Conservation (phyloP, 2,113 vertebrate genomes). For the Narcine bancroftii region DNA sequence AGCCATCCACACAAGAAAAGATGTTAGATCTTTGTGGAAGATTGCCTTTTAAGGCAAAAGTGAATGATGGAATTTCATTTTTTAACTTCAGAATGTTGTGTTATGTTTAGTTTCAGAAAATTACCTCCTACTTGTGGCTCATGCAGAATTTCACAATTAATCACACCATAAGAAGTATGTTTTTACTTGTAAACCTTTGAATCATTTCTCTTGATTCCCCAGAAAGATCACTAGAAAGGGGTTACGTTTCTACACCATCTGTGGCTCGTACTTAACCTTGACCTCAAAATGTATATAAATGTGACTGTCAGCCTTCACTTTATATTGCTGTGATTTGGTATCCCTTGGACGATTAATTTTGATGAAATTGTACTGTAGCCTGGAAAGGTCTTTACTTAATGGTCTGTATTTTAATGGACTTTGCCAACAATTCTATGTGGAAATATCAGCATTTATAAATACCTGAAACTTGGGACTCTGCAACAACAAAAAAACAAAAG, state of each 20-base stretch:
- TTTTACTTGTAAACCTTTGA: background rate
- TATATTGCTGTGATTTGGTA: background rate
- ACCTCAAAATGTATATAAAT: background rate
- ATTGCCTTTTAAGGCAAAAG: too few relatives aligned
- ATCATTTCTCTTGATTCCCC: constrained; percentile 8
- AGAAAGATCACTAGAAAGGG: background rate
- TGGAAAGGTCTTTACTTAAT: background rate
- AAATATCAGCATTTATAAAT: too few relatives aligned
- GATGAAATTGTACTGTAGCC: background rate
- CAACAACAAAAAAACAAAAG: too few relatives aligned
- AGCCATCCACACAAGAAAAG: too few relatives aligned
- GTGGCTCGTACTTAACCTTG: background rate
- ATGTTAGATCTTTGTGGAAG: too few relatives aligned
- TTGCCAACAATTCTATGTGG: too few relatives aligned
- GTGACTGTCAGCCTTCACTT: background rate
- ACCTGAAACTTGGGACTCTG: too few relatives aligned
- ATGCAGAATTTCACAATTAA: background rate
- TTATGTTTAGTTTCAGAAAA: background rate
- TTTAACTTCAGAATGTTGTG: too few relatives aligned
- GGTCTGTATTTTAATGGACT: too few relatives aligned
- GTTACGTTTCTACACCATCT: background rate
- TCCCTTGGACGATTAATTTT: background rate
- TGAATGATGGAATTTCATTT: too few relatives aligned
- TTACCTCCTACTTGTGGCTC: background rate
- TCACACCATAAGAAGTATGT: background rate